Evolutionary conservation across 2,113 vertebrate species (phyloP).

Genomic region (Mirounga angustirostris): DNA sequence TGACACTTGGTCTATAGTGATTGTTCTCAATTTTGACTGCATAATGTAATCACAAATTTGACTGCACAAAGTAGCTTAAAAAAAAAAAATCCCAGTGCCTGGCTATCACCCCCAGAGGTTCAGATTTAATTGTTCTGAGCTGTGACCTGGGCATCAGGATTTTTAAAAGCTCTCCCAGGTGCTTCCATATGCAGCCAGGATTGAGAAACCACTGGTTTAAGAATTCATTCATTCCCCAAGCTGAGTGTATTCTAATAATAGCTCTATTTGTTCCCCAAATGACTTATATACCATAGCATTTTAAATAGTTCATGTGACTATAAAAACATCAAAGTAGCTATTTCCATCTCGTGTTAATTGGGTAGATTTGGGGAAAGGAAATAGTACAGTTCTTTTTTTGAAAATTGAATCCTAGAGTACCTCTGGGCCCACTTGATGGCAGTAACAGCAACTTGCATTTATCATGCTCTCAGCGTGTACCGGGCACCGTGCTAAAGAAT

Average conservation of each 20-base stretch:
- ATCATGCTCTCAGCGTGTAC: too few species aligned
- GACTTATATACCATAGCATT: not conserved
- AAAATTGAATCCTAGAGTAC: constrained; percentile 14
- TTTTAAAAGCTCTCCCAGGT: not conserved
- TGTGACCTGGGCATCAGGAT: not conserved
- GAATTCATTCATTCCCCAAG: not conserved
- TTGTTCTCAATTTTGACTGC: not conserved
- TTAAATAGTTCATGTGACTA: constrained; percentile 8
- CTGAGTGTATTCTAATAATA: constrained; percentile 20
- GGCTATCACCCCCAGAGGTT: not conserved
- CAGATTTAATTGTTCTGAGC: not conserved
- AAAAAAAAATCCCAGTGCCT: not conserved
- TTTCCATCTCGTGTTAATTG: constrained; percentile 32
- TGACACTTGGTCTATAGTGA: not conserved
- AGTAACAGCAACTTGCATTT: not conserved
- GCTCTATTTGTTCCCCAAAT: constrained; percentile 7
- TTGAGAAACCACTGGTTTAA: not conserved
- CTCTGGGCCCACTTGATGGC: not conserved
- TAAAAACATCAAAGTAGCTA: not conserved
- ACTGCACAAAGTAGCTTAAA: not conserved
- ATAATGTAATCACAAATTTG: not conserved
- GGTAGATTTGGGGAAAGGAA: not conserved
- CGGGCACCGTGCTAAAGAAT: not conserved
- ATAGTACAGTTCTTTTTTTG: not conserved
- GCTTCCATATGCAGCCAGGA: not conserved